Percentiles rank a stretch among this genome's conserved stretches.
These are phyloP conservation scores for Phaonia tiefii DNA, from an alignment of 2,888 invertebrate genomes.

Conservation along the genomic window DNA sequence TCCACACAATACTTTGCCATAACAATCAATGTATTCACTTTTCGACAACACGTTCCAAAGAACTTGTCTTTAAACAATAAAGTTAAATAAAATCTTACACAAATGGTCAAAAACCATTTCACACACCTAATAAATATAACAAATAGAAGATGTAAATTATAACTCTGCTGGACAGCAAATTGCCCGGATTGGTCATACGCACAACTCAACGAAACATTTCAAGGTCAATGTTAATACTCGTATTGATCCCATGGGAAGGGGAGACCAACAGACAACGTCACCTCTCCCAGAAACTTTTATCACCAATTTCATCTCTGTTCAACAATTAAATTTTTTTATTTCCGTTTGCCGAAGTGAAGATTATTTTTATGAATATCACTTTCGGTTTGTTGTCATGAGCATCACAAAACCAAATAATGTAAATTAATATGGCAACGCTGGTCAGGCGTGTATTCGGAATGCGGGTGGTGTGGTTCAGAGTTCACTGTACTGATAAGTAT, in stretches of 20 bases:
- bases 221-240: constrained; percentile 54
- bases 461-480: constrained; percentile 49
- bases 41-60: too few species aligned
- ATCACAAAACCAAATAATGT: background rate
- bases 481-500: constrained; percentile 57
- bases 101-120: too few species aligned
- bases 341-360: constrained; percentile 8
- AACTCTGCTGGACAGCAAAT: background rate
- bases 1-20: too few species aligned
- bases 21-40: too few species aligned
- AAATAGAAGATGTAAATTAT: constrained; percentile 15
- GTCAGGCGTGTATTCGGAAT: constrained; percentile 26
- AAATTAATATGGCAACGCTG: constrained; percentile 14
- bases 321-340: constrained; percentile 21
- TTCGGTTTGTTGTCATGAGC: constrained; percentile 1
- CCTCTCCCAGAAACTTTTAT: constrained; percentile 13
- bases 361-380: constrained; percentile 25
- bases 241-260: background rate
- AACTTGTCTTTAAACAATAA: background rate
- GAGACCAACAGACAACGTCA: background rate
- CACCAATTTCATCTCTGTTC: constrained; percentile 17
- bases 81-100: background rate
- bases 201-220: constrained; percentile 39
- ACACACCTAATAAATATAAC: constrained; percentile 27
- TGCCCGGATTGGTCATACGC: constrained; percentile 3